These are phyloP conservation scores for Cephus sareptanus DNA, from an alignment of 2,888 invertebrate genomes.

Conservation along the genomic window DNA sequence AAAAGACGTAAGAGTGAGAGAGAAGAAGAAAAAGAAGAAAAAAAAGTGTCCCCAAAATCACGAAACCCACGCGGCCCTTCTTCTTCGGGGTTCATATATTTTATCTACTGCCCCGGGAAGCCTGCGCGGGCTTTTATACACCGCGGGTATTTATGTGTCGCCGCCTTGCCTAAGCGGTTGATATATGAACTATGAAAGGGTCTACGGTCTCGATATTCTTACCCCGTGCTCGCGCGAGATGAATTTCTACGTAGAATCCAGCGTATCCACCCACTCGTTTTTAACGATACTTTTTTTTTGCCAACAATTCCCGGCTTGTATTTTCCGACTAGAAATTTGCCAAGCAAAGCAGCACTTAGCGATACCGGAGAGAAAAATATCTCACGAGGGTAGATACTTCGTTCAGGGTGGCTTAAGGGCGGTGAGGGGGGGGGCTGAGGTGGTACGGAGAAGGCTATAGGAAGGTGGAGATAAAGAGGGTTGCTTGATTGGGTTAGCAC, in stretches of 20 bases:
- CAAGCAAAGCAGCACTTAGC: neutral
- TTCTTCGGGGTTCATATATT: constrained; percentile 48
- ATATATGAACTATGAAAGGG: constrained; percentile 58
- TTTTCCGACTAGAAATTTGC: neutral
- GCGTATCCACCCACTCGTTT: neutral
- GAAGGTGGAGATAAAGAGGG: constrained; percentile 11
- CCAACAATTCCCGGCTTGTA: neutral
- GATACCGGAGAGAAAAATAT: neutral
- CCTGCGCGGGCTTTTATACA: constrained; percentile 45
- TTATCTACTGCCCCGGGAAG: constrained; percentile 43
- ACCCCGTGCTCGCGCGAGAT: constrained; percentile 13
- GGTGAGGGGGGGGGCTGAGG: neutral
- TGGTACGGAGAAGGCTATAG: neutral
- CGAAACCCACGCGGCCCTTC: constrained; percentile 25
- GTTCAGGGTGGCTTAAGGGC: neutral
- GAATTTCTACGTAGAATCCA: neutral
- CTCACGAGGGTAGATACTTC: neutral
- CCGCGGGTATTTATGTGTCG: constrained; percentile 61
- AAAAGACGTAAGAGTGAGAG: neutral
- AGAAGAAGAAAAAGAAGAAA: constrained; percentile 5
- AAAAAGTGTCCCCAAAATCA: constrained; percentile 30
- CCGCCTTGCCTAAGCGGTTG: constrained; percentile 61
- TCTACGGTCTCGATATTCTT: constrained; percentile 1
- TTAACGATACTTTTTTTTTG: neutral
- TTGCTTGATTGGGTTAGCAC: constrained; percentile 56